Percentiles rank a stretch among this genome's conserved stretches.
Conservation (phyloP, 2,797 vertebrate species). For the Macropodus opercularis region DNA sequence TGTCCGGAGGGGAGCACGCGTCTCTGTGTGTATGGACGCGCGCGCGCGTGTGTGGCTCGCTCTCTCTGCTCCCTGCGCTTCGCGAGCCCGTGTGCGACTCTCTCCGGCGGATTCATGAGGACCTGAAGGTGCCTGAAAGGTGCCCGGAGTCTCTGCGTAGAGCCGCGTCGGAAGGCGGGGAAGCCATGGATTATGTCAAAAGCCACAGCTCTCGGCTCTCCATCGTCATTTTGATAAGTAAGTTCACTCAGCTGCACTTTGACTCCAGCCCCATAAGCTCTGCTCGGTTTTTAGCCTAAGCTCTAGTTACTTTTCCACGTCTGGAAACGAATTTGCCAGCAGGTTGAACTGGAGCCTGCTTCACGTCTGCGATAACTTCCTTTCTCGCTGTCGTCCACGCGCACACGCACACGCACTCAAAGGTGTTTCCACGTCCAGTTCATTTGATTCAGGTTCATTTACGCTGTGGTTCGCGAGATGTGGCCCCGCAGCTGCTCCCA, state of each 20-base stretch:
- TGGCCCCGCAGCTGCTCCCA: constrained; percentile 10
- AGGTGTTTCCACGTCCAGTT: constrained; percentile 29
- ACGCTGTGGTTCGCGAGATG: constrained; percentile 39
- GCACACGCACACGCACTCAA: neutral
- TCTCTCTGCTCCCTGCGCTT: neutral
- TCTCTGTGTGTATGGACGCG: neutral
- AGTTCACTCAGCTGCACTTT: too few species aligned
- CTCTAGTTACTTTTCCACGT: too few species aligned
- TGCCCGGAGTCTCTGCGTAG: constrained; percentile 45
- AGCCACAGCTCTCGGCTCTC: constrained; percentile 53
- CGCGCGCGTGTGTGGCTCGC: neutral
- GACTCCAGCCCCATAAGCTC: too few species aligned
- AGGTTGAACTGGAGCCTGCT: too few species aligned
- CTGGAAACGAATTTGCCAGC: too few species aligned
- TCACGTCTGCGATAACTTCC: too few species aligned
- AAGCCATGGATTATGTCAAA: constrained; percentile 77
- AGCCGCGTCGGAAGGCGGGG: constrained; percentile 35
- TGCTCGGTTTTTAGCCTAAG: too few species aligned
- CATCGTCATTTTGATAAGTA: constrained; percentile 74
- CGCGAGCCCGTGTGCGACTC: constrained; percentile 14
- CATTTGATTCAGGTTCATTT: constrained; percentile 57
- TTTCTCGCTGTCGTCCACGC: neutral
- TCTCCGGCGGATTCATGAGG: constrained; percentile 40
- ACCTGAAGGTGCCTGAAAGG: constrained; percentile 50
- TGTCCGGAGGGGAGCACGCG: constrained; percentile 37